A percentile compares a stretch with the other conserved stretches of the same genome.
phyloP scores from a whole-genome alignment of 2,888 invertebrate genomes.

The Lapara coniferarum region DNA sequence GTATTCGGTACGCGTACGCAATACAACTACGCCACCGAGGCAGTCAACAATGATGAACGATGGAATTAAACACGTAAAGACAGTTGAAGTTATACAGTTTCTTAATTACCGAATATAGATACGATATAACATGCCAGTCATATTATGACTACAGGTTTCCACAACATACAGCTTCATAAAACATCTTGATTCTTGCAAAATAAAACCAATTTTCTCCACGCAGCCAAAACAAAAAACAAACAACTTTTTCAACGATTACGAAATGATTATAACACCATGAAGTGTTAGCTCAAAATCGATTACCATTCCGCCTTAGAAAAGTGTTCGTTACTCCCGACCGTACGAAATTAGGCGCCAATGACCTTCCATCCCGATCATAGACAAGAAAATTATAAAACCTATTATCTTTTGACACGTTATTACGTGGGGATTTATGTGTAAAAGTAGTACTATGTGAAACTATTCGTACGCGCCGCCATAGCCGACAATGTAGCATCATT shows the following conservation, averaged over 20 bases:
- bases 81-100: no score
- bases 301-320: constrained; percentile 54
- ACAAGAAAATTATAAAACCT: constrained; percentile 55
- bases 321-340: constrained; percentile 56
- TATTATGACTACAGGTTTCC: not conserved
- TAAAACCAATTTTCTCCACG: constrained; percentile 2
- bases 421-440: constrained; percentile 47
- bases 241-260: constrained; percentile 28
- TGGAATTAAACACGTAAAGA: no score
- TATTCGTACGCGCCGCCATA: not conserved
- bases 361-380: constrained; percentile 50
- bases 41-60: no score
- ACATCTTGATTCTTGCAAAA: not conserved
- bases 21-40: no score
- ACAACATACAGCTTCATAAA: not conserved
- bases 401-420: constrained; percentile 56
- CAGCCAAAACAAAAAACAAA: constrained; percentile 4
- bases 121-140: not conserved
- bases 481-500: not conserved
- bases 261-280: constrained; percentile 40
- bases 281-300: constrained; percentile 47
- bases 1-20: no score
- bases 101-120: no score
- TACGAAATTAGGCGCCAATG: constrained; percentile 63
- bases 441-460: not conserved